These are phyloP conservation scores for Dermolepida albohirtum DNA, from an alignment of 2,888 invertebrate genomes.

Conservation along the genomic window DNA sequence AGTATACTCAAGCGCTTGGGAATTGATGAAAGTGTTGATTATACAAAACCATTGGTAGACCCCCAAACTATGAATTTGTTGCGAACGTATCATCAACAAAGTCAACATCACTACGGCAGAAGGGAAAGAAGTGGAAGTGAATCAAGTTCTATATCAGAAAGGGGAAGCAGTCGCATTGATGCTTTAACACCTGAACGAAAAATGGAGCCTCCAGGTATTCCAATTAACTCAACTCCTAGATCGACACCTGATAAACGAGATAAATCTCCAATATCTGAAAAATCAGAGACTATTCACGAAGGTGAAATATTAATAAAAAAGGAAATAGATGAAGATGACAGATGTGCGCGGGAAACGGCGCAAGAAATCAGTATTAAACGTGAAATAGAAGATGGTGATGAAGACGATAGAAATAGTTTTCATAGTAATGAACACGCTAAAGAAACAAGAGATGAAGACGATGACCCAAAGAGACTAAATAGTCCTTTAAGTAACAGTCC, in stretches of 20 bases:
- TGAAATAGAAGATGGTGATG: slow-evolving; percentile 62
- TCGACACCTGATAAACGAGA: slow-evolving; percentile 78
- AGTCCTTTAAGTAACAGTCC: slow-evolving; percentile 62
- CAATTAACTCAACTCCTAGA: slow-evolving; percentile 69
- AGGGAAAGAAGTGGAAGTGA: slow-evolving; percentile 89
- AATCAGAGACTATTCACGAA: slow-evolving; percentile 56
- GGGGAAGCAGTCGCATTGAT: slow-evolving; percentile 83
- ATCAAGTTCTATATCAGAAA: slow-evolving; percentile 87
- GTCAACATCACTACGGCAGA: slow-evolving; percentile 71
- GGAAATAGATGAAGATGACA: slow-evolving; percentile 72
- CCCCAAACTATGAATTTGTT: slow-evolving; percentile 87
- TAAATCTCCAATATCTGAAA: slow-evolving; percentile 71
- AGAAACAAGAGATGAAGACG: slow-evolving; percentile 58
- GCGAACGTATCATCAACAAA: slow-evolving; percentile 80
- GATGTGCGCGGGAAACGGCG: slow-evolving; percentile 61
- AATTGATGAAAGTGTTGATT: slow-evolving; percentile 93
- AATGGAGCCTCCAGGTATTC: slow-evolving; percentile 72
- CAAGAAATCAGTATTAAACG: slow-evolving; percentile 64
- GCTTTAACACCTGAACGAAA: slow-evolving; percentile 85
- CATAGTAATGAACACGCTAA: slow-evolving; percentile 60
- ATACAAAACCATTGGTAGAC: slow-evolving; percentile 91
- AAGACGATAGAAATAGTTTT: slow-evolving; percentile 63
- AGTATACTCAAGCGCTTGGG: slow-evolving; percentile 92
- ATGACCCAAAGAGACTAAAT: slow-evolving; percentile 54
- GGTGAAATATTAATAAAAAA: slow-evolving; percentile 70